Evolutionary conservation across 1,140 invertebrate genomes (phyloP).

Genomic region (Drosophila sproati): DNA sequence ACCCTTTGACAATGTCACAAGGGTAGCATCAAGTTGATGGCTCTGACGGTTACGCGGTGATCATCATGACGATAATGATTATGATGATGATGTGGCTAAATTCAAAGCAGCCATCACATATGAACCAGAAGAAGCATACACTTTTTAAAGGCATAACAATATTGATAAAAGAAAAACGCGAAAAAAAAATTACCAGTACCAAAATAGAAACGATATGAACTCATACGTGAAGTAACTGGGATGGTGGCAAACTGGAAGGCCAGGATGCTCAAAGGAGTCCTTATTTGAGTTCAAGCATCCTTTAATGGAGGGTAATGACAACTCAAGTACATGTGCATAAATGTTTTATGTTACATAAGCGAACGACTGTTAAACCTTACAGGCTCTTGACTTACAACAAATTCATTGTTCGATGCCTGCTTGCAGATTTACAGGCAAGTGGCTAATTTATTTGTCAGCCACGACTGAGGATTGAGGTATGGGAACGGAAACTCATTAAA

Average conservation of each 20-base stretch:
- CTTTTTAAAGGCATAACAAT: conserved; percentile 42
- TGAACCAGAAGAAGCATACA: conserved; percentile 13
- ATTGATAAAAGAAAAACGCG: conserved; percentile 15
- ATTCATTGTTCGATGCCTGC: conserved; percentile 4
- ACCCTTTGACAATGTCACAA: conserved; percentile 80
- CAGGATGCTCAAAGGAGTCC: not conserved
- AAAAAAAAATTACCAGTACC: conserved; percentile 40
- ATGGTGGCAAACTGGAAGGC: not conserved
- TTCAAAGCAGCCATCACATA: conserved; percentile 64
- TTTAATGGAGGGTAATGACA: conserved; percentile 46
- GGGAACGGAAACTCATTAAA: conserved; percentile 52
- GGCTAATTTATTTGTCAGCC: conserved; percentile 54
- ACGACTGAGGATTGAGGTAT: not conserved
- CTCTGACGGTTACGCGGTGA: conserved; percentile 33
- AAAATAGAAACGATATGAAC: conserved; percentile 40
- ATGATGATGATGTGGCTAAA: conserved; percentile 73
- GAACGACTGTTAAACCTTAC: conserved; percentile 12
- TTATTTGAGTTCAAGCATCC: conserved; percentile 35
- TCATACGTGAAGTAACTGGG: not conserved
- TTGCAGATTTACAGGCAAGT: conserved; percentile 44
- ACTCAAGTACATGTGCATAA: conserved; percentile 42
- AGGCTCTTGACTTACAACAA: conserved; percentile 28
- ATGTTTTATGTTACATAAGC: conserved; percentile 23
- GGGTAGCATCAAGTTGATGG: conserved; percentile 68
- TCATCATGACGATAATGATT: conserved; percentile 57